These are phyloP conservation scores for Spea bombifrons DNA, from an alignment of 2,113 vertebrate species.

Conservation along the genomic window DNA sequence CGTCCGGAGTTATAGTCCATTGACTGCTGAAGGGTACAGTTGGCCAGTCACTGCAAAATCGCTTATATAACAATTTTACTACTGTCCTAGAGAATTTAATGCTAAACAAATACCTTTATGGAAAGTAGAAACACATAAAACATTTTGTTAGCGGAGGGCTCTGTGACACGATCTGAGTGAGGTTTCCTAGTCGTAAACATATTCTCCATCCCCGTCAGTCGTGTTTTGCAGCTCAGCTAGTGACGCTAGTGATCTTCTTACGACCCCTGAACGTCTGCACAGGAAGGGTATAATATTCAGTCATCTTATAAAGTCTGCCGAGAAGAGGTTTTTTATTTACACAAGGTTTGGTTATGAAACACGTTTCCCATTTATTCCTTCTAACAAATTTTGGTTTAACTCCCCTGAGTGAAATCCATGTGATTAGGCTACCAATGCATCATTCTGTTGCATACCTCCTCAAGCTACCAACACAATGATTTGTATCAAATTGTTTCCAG, in stretches of 20 bases:
- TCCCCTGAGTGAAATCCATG: conserved; percentile 45
- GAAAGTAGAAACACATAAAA: no score
- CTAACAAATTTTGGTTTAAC: conserved; percentile 12
- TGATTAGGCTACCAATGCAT: conserved; percentile 47
- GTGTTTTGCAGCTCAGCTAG: conserved; percentile 21
- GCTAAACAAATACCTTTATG: no score
- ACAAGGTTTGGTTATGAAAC: conserved; percentile 20
- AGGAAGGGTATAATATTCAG: conserved; percentile 33
- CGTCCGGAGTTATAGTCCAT: no score
- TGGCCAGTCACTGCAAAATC: no score
- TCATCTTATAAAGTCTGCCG: conserved; percentile 32
- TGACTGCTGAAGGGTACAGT: no score
- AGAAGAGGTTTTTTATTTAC: conserved; percentile 23
- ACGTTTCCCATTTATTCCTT: conserved; percentile 8
- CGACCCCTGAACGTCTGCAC: conserved; percentile 39
- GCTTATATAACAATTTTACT: no score
- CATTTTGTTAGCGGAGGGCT: no score
- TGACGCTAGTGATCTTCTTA: conserved; percentile 24
- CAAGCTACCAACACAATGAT: conserved; percentile 47
- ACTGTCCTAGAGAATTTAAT: no score
- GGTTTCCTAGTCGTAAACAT: conserved; percentile 7
- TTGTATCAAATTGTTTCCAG: conserved; percentile 59
- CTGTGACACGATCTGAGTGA: not conserved
- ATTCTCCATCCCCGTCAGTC: not conserved
- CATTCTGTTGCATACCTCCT: conserved; percentile 35